Percentiles rank a stretch among this genome's conserved stretches.
Conservation (phyloP, 2,888 invertebrate species). For the Spisula subtruncata region DNA sequence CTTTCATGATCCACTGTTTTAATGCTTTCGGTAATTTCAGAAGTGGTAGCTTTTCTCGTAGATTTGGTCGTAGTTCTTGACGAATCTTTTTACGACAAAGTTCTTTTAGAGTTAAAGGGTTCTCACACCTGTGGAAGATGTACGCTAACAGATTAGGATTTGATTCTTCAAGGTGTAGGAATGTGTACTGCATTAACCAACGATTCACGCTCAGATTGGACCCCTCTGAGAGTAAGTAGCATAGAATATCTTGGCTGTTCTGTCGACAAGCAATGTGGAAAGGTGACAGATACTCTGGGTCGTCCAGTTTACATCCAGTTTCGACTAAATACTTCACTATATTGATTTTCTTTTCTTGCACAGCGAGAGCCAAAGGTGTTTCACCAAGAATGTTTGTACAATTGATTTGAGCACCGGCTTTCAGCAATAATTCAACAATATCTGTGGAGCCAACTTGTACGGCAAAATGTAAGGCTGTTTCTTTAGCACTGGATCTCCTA, state of each 20-base stretch:
- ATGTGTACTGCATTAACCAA: slow-evolving; percentile 67
- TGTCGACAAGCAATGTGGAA: slow-evolving; percentile 73
- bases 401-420: slow-evolving; percentile 77
- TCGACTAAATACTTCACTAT: slow-evolving; percentile 71
- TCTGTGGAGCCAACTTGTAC: slow-evolving; percentile 75
- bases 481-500: slow-evolving; percentile 73
- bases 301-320: slow-evolving; percentile 71
- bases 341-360: slow-evolving; percentile 73
- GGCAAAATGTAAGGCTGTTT: slow-evolving; percentile 80
- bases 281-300: slow-evolving; percentile 73
- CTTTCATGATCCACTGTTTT: slow-evolving; percentile 66
- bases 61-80: slow-evolving; percentile 51
- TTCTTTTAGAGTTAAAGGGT: slow-evolving; percentile 74
- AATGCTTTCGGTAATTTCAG: slow-evolving; percentile 71
- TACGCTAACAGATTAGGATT: slow-evolving; percentile 71
- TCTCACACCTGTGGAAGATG: slow-evolving; percentile 67
- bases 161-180: slow-evolving; percentile 72
- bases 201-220: slow-evolving; percentile 71
- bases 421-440: slow-evolving; percentile 72
- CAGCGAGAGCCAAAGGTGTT: slow-evolving; percentile 77
- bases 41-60: slow-evolving; percentile 48
- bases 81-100: slow-evolving; percentile 66
- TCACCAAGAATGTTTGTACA: slow-evolving; percentile 76
- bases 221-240: slow-evolving; percentile 77
- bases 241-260: slow-evolving; percentile 70